Base-by-base conservation (phyloP, 2,888 invertebrate species). In the Catocala fraxini region DNA sequence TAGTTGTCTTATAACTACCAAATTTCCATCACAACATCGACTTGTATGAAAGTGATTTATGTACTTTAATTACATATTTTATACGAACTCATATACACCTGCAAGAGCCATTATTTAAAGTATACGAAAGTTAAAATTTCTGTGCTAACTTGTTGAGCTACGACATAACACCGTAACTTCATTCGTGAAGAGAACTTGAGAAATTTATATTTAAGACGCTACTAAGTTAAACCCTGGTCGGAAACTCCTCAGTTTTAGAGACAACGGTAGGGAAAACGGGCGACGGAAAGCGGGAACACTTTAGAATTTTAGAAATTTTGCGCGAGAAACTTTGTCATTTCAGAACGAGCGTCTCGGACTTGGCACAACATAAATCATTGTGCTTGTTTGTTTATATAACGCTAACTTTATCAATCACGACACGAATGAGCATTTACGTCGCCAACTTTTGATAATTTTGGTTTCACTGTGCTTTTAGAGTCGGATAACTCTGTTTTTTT, bases 201-300 rank as follows among this genome's bases (percentile, higher is more conserved):
- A 92, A 92, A 92, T 92, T 90, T 91, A 91, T 91, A 91, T 91
- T 91, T 92, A 90, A 92, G 89, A 86, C 87, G 83, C 84, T 87
- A 83, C 88, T 85, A 91, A 93, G 90, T 90, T 91, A 87, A 89
- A 83, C 88, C 84, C 80, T 84, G 79, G 82, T 88, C 73, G 81
- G 82, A 87, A 91, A 90, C 88, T 90, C 87, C 60, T 70, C 77
- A 82, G 86, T 84, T 85, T 85, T 84, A 85, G 83, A 87, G 83
- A 89, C 87, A 88, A 87, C 83, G 81, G 81, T 75, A 79, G 77
- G 82, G 82, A 80, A 80, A 79, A 75, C 82, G 77, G 82, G 79
- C 75, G 80, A 62, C 71, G 81, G 78, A 71, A 80, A 83, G 79
- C 78, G 83, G 86, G 81, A 84, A 87, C 90, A 87, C 88, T 92